Conservation (phyloP, 2,797 vertebrate species). For the Clangula hyemalis region DNA sequence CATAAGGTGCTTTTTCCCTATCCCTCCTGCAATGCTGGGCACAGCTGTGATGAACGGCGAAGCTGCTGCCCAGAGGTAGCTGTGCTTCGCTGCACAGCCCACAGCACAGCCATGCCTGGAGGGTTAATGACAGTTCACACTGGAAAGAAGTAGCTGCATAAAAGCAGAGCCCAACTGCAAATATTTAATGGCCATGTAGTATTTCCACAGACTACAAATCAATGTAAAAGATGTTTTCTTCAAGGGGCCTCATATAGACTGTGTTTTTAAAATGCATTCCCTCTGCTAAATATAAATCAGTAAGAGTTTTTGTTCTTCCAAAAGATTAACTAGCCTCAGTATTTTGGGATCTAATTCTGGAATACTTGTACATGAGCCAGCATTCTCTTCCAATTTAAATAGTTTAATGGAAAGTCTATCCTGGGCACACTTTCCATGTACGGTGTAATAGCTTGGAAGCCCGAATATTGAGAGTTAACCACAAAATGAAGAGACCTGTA, state of each 20-base stretch:
- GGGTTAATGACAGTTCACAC: constrained; percentile 39
- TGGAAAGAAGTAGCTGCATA: not conserved
- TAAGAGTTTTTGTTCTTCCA: constrained; percentile 74
- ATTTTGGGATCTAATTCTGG: constrained; percentile 75
- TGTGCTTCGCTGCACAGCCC: not conserved
- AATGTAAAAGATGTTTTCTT: constrained; percentile 70
- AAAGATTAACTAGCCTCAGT: constrained; percentile 72
- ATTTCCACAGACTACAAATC: constrained; percentile 70
- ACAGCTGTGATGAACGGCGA: not conserved
- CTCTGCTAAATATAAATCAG: constrained; percentile 76
- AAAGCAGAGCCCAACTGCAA: constrained; percentile 54
- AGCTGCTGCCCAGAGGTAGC: not conserved
- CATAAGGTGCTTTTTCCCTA: not conserved
- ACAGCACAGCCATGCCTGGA: not conserved
- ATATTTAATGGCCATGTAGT: constrained; percentile 44
- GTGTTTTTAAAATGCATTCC: constrained; percentile 67
- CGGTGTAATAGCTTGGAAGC: constrained; percentile 31
- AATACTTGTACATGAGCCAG: constrained; percentile 73
- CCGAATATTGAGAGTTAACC: constrained; percentile 41
- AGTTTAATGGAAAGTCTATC: constrained; percentile 73
- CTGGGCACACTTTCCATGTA: constrained; percentile 72
- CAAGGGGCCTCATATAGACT: constrained; percentile 66
- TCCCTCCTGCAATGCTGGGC: not conserved
- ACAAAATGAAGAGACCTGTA: constrained; percentile 44
- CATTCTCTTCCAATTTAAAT: constrained; percentile 76